Base-by-base conservation (phyloP, 1,140 invertebrate genomes). In the Drosophila lini region DNA sequence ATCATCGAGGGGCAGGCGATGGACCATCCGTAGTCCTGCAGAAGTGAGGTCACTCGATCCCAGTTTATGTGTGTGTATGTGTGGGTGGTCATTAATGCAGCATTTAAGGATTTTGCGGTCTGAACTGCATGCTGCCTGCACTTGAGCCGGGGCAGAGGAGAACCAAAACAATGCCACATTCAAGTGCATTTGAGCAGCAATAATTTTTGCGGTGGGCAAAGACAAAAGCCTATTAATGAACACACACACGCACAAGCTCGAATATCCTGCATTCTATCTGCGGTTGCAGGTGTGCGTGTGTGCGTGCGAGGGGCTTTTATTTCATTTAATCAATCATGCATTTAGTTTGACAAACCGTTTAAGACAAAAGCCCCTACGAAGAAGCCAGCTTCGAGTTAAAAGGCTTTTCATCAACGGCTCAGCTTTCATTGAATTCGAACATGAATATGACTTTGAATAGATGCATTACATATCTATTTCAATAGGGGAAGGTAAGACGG, bases 161-260 rank as follows among this genome's bases (percentile, higher is more conserved):
- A 40, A 22, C 31, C 65, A 41, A 74, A 84, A 75, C 78, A 86
- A 83, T 77, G 76, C 56, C 63, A 50, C 81, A 88, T 88, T 88
- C 80, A 84, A 89, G 84, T 88, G 84, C 84, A 88, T 88, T 88
- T 89, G 67, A 88, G 84, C 85, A 78, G 84, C 84, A 88, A 88
- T 88, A 88, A 88, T 88, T 89, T 85, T 89, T 88, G 84, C 70
- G 84, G 84, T 89, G 79, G 78, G 77, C 84, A 88, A 81, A 88
- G 79, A 88, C 84, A 88, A 88, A 88, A 89, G 83, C 83, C 84
- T 89, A 88, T 88, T 89, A 88, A 88, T 89, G 83, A 83, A 88
- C 84, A 80, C 42, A 78, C 64, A 68, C 19, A 55, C 34, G 40
- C 52, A 52, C 31, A 55, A 36, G 42, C 48, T 62, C 9, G 28